phyloP scores from a whole-genome alignment of 2,797 vertebrate species.

The Eupleurogrammus muticus region DNA sequence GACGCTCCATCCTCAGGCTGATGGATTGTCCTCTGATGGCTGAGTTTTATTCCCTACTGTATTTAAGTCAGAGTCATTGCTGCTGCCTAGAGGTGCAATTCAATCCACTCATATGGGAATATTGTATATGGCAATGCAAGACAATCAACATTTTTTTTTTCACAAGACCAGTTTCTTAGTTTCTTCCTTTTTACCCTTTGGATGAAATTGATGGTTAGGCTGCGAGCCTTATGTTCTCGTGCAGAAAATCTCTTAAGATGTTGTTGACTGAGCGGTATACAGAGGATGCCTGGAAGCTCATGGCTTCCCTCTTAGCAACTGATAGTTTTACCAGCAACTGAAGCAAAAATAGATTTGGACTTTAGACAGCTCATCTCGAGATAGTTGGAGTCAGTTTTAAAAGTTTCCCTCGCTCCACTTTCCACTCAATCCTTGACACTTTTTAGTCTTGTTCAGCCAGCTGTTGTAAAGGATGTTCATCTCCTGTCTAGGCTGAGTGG shows the following conservation, averaged over 20 bases:
- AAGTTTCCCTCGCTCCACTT: slow-evolving; percentile 65
- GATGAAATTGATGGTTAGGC: slow-evolving; percentile 52
- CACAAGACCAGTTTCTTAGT: slow-evolving; percentile 8
- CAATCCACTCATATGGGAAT: slow-evolving; percentile 7
- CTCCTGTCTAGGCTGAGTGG: not conserved
- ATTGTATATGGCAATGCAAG: slow-evolving; percentile 31
- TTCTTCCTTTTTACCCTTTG: slow-evolving; percentile 39
- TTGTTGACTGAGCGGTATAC: slow-evolving; percentile 60
- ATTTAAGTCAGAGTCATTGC: slow-evolving; percentile 1
- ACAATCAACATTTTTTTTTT: slow-evolving; percentile 33
- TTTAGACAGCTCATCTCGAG: slow-evolving; percentile 68
- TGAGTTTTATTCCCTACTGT: slow-evolving; percentile 22
- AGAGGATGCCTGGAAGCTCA: slow-evolving; percentile 62
- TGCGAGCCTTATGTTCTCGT: slow-evolving; percentile 49
- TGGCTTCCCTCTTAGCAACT: slow-evolving; percentile 52
- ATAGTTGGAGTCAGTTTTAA: slow-evolving; percentile 57
- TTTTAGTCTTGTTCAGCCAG: slow-evolving; percentile 39
- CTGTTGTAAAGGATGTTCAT: slow-evolving; percentile 37
- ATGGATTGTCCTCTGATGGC: not conserved
- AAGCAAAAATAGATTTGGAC: slow-evolving; percentile 77
- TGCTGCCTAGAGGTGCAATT: slow-evolving; percentile 14
- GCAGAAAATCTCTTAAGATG: slow-evolving; percentile 63
- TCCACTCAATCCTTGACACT: slow-evolving; percentile 51
- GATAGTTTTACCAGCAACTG: slow-evolving; percentile 58
- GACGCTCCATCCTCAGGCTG: not conserved